Conservation (phyloP, 2,888 invertebrate genomes). For the Syrista parreyssii region DNA sequence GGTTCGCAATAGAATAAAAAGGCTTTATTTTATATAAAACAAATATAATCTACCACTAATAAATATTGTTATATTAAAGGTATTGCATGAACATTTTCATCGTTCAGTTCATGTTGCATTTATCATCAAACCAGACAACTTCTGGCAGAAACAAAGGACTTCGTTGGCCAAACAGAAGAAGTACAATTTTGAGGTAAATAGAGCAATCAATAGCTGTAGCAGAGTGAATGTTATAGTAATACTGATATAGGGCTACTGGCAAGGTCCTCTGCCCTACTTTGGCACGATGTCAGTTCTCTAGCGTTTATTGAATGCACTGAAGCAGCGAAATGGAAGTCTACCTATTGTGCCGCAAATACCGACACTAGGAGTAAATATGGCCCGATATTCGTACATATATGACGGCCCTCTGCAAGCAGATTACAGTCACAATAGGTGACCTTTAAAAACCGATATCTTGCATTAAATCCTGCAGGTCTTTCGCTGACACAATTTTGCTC, state of each 20-base stretch:
- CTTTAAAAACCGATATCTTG: slow-evolving; percentile 38
- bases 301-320: slow-evolving; percentile 46
- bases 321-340: slow-evolving; percentile 43
- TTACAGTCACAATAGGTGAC: slow-evolving; percentile 36
- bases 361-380: slow-evolving; percentile 44
- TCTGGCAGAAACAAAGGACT: slow-evolving; percentile 99
- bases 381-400: slow-evolving; percentile 11
- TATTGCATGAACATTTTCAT: slow-evolving; percentile 95
- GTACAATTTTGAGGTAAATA: slow-evolving; percentile 95
- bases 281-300: slow-evolving; percentile 41
- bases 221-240: slow-evolving; percentile 43
- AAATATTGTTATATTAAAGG: slow-evolving; percentile 58
- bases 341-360: slow-evolving; percentile 39
- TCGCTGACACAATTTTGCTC: not conserved
- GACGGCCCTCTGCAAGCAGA: not conserved
- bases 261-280: slow-evolving; percentile 43
- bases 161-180: slow-evolving; percentile 98
- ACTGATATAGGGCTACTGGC: slow-evolving; percentile 27
- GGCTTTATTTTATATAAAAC: not conserved
- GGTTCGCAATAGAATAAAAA: slow-evolving; percentile 48
- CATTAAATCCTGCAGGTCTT: not conserved
- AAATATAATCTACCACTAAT: not conserved
- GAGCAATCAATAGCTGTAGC: slow-evolving; percentile 46
- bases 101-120: slow-evolving; percentile 93
- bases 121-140: slow-evolving; percentile 98